Conservation (phyloP, 2,113 vertebrate genomes). For the Perca fluviatilis region DNA sequence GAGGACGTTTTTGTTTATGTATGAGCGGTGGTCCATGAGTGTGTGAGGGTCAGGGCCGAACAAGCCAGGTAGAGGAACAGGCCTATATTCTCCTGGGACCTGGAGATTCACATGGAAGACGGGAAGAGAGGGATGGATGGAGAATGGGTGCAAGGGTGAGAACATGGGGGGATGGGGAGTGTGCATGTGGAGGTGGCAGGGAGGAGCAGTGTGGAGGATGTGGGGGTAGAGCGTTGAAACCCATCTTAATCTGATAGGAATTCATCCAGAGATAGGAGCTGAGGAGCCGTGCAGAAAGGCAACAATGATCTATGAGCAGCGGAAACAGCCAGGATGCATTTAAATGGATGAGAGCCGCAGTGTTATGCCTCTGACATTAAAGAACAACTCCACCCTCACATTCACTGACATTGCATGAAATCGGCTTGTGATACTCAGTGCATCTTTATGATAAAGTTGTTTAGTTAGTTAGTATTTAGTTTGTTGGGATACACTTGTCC, state of each 20-base stretch:
- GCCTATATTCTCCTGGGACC: constrained; percentile 8
- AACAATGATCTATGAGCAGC: constrained; percentile 58
- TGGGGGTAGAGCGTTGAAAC: constrained; percentile 9
- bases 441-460: constrained; percentile 48
- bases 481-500: constrained; percentile 21
- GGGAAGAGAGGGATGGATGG: neutral
- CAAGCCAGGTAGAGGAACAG: neutral
- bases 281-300: constrained; percentile 53
- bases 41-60: constrained; percentile 40
- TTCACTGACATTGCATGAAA: constrained; percentile 25
- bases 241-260: constrained; percentile 70
- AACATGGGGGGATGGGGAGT: neutral
- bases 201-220: neutral
- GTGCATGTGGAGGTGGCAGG: neutral
- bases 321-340: constrained; percentile 48
- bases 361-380: constrained; percentile 53
- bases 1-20: constrained; percentile 5
- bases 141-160: neutral
- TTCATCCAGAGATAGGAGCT: constrained; percentile 69
- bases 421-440: constrained; percentile 29
- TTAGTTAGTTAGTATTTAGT: constrained; percentile 34
- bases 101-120: neutral
- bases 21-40: constrained; percentile 1
- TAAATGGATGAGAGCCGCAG: constrained; percentile 58
- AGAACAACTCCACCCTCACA: constrained; percentile 43